Evolutionary conservation across 30 jellyfish, hydroid and myxozoan genomes (phyloP), one percentile per base, ranked within the genome.

Genomic region (Nemopilema nomurai): DNA sequence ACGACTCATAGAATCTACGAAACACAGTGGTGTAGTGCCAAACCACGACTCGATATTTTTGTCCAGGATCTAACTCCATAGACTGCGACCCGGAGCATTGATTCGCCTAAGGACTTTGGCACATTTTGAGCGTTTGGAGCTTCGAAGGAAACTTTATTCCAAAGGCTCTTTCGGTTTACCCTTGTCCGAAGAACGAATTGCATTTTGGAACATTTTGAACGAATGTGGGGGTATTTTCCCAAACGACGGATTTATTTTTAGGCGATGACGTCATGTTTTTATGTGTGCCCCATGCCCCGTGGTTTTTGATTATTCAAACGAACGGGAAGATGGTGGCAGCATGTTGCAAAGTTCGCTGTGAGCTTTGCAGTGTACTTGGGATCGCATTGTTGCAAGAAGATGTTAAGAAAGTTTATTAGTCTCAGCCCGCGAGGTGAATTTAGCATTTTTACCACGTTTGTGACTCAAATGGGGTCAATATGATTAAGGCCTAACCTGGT

Each of bases 361-460:
- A 41, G 6, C 57, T 41, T 41, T 41, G 57, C 57, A 41, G 13
- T 13, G 9, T 3, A 41, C 6, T 41, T 13, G 13, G 57, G 13
- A 41, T 6, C 57, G 13, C 57, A 41, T 6, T 41, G 13, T 3
- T 49, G 20, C 69, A 57, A n/a, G 50, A 82, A 17, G 1, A 83
- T 83, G 91, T 80, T 83, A 25, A 83, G 82, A 62, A 83, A 83
- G 52, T 28, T 83, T 27, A 65, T 76, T 4, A 69, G 62, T 8
- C 30, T 83, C 13, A 64, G 77, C 25, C 91, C 91, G 18, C 51
- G 80, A 83, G 91, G 91, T 83, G 18, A 16, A 64, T 23, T 8
- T 7, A 8, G 21, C 71, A 4, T 53, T 75, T 23, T 49, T 49
- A 1, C 8, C 8, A 3, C 57, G 23, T 6, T 41, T 41, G 57